phyloP scores from a whole-genome alignment of 2,797 vertebrate genomes.

The Tympanoctomys barrerae region DNA sequence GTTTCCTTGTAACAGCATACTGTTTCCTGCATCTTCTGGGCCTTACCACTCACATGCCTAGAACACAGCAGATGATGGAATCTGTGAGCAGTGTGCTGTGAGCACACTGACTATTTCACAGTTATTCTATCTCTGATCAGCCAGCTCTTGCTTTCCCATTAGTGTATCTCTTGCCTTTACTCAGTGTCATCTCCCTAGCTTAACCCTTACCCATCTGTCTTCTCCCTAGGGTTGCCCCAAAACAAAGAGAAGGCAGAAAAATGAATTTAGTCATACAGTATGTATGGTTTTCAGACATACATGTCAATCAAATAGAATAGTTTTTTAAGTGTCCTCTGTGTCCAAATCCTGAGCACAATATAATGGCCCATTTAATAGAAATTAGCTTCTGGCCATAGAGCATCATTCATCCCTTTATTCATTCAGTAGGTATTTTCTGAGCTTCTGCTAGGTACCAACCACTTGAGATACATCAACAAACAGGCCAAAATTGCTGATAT shows the following conservation, averaged over 20 bases:
- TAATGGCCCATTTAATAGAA: conserved; percentile 30
- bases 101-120: neutral
- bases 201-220: neutral
- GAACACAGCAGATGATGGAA: neutral
- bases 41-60: neutral
- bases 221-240: neutral
- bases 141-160: conserved; percentile 16
- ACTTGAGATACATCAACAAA: neutral
- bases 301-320: conserved; percentile 23
- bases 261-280: conserved; percentile 13
- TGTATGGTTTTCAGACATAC: conserved; percentile 28
- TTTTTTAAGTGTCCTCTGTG: conserved; percentile 37
- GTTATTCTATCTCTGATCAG: neutral
- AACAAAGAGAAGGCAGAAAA: conserved; percentile 48
- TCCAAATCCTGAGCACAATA: neutral
- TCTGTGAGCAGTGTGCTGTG: neutral
- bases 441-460: neutral
- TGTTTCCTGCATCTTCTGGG: neutral
- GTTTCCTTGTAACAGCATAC: neutral
- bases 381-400: neutral
- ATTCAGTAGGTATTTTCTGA: conserved; percentile 38
- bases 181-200: neutral
- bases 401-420: conserved; percentile 20
- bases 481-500: neutral
- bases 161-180: neutral